phyloP scores from a whole-genome alignment of 2,888 invertebrate species.

The Podabrus alpinus region DNA sequence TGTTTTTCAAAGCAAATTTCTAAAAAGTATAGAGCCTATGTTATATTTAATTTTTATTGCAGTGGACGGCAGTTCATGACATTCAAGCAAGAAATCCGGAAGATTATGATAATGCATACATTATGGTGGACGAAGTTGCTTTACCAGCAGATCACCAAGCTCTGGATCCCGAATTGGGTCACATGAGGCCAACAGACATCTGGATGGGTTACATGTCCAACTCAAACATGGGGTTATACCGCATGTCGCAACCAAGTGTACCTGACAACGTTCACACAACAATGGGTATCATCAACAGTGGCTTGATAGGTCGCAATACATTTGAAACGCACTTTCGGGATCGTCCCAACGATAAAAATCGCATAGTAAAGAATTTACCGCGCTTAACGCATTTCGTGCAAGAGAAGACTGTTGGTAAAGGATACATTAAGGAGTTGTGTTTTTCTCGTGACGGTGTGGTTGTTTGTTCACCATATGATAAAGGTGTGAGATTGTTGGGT shows the following conservation, averaged over 20 bases:
- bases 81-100: slow-evolving; percentile 70
- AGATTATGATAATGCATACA: slow-evolving; percentile 53
- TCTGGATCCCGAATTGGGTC: background rate
- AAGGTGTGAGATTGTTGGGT: slow-evolving; percentile 82
- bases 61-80: slow-evolving; percentile 95
- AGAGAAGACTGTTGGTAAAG: slow-evolving; percentile 87
- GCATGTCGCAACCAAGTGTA: slow-evolving; percentile 29
- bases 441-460: slow-evolving; percentile 89
- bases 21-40: no score
- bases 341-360: slow-evolving; percentile 48
- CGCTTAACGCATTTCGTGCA: slow-evolving; percentile 82
- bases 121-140: slow-evolving; percentile 40
- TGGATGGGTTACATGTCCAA: slow-evolving; percentile 54
- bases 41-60: slow-evolving; percentile 3
- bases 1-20: no score
- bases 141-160: slow-evolving; percentile 16
- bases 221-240: slow-evolving; percentile 43
- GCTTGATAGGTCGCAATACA: slow-evolving; percentile 46
- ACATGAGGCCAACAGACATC: slow-evolving; percentile 46
- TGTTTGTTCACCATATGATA: slow-evolving; percentile 87
- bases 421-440: slow-evolving; percentile 91
- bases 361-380: slow-evolving; percentile 71
- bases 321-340: slow-evolving; percentile 45
- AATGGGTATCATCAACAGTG: slow-evolving; percentile 51
- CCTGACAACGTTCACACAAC: slow-evolving; percentile 39